Evolutionary conservation across 2,113 vertebrate genomes (phyloP).

Genomic region (Hydrolagus affinis): DNA sequence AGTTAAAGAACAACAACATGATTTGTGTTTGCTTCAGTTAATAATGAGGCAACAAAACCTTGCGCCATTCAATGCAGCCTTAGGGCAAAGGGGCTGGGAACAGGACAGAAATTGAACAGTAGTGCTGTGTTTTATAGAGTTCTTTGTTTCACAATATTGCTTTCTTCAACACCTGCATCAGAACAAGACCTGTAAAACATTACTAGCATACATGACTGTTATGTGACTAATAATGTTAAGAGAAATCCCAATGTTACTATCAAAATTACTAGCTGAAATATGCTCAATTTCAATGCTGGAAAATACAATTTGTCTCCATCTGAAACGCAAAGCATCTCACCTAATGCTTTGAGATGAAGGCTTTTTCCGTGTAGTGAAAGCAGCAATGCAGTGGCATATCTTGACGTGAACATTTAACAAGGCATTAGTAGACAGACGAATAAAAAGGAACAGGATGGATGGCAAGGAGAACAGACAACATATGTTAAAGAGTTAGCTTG

Average conservation of each 20-base stretch:
- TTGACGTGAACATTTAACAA: not conserved
- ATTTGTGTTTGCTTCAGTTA: not conserved
- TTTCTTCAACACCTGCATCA: not conserved
- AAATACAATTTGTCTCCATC: conserved; percentile 9
- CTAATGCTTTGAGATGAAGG: not conserved
- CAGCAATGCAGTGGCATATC: not conserved
- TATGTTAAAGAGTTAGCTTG: not conserved
- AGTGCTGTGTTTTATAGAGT: not conserved
- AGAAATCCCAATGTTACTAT: not conserved
- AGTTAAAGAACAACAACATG: not conserved
- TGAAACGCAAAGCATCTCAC: not conserved
- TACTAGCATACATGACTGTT: not conserved
- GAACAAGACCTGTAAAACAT: not conserved
- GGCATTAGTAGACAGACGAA: not conserved
- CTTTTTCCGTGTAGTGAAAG: not conserved
- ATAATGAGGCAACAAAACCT: not conserved
- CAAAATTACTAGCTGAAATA: not conserved
- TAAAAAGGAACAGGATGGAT: not conserved
- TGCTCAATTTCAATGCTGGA: not conserved
- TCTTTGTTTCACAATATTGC: not conserved
- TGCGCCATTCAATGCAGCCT: not conserved
- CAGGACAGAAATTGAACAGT: not conserved
- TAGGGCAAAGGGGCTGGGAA: not conserved
- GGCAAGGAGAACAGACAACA: not conserved
- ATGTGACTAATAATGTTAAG: not conserved